These are phyloP conservation scores for Patagioenas fasciata DNA, from an alignment of 2,113 vertebrate species.

Conservation along the genomic window DNA sequence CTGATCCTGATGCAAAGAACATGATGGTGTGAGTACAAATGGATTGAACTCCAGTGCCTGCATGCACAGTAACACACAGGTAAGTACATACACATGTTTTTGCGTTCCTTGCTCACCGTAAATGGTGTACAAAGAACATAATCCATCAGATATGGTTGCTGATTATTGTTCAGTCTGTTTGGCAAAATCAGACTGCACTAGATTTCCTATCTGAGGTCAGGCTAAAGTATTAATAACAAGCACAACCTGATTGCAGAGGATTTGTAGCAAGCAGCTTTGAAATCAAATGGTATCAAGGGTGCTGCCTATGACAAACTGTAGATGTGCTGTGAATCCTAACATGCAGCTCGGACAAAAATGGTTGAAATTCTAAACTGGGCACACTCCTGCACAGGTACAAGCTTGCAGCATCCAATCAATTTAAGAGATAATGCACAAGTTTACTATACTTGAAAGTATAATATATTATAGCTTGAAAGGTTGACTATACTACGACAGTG, in stretches of 20 bases:
- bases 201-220: constrained; percentile 43
- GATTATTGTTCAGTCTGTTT: constrained; percentile 21
- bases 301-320: background rate
- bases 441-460: background rate
- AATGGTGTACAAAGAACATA: constrained; percentile 11
- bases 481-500: background rate
- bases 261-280: constrained; percentile 63
- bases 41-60: background rate
- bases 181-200: background rate
- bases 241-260: constrained; percentile 45
- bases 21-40: background rate
- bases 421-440: background rate
- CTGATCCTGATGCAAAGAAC: background rate
- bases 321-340: constrained; percentile 30
- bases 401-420: background rate
- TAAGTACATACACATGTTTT: background rate
- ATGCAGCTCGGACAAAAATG: background rate
- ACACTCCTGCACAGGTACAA: background rate
- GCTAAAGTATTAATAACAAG: constrained; percentile 55
- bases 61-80: background rate
- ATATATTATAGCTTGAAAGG: background rate
- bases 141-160: constrained; percentile 22
- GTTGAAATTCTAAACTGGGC: background rate
- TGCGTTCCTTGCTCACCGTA: background rate
- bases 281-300: constrained; percentile 5